A percentile compares a stretch with the other conserved stretches of the same genome.
phyloP scores from a whole-genome alignment of 2,113 vertebrate species.

The Etheostoma cragini region DNA sequence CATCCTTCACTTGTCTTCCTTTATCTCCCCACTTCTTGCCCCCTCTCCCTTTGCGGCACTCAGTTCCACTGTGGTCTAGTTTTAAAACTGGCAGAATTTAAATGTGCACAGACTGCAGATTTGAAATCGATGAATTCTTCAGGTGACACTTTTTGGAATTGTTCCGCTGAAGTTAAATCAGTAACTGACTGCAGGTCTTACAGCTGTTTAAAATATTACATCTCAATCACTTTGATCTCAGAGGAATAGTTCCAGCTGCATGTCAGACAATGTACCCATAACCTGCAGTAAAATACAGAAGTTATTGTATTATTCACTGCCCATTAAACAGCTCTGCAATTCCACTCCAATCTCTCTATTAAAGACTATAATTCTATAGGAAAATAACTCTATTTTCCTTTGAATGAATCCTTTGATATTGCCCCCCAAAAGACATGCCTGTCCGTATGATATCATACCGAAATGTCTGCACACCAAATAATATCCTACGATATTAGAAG shows the following conservation, averaged over 20 bases:
- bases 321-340: background rate
- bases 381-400: background rate
- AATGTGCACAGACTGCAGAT: background rate
- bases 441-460: too few species aligned
- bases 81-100: background rate
- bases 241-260: background rate
- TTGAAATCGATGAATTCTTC: background rate
- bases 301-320: slow-evolving; percentile 21
- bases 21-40: background rate
- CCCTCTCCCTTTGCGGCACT: slow-evolving; percentile 12
- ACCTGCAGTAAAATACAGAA: slow-evolving; percentile 1
- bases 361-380: background rate
- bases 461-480: too few species aligned
- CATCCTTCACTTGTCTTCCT: slow-evolving; percentile 17
- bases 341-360: background rate
- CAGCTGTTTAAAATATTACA: background rate
- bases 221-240: slow-evolving; percentile 11
- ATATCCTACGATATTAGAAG: too few species aligned
- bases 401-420: background rate
- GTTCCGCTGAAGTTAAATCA: background rate
- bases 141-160: background rate
- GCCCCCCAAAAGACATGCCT: background rate
- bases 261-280: slow-evolving; percentile 7
- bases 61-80: background rate
- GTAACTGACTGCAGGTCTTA: background rate